Evolutionary conservation across 2,113 vertebrate genomes (phyloP).

Genomic region (Cololabis saira): DNA sequence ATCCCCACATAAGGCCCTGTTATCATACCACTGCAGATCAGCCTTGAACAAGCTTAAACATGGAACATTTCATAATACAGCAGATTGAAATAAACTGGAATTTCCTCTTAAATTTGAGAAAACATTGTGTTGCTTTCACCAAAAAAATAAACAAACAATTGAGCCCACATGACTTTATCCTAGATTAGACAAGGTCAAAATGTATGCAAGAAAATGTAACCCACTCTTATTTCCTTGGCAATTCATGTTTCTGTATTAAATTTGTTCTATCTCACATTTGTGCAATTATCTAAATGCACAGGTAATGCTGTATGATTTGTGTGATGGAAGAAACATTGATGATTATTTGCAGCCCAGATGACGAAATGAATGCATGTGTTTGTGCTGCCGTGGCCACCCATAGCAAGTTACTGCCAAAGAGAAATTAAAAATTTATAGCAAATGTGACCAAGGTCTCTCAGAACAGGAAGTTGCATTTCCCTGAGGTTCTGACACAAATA

Average conservation of each 20-base stretch:
- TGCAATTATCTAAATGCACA: conserved; percentile 5
- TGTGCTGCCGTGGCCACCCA: conserved; percentile 44
- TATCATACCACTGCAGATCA: conserved; percentile 7
- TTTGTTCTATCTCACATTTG: conserved; percentile 1
- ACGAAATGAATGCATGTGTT: conserved; percentile 17
- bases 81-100: too few species aligned
- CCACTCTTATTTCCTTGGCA: neutral
- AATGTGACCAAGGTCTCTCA: conserved; percentile 87
- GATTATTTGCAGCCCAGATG: conserved; percentile 1
- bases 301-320: neutral
- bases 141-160: too few species aligned
- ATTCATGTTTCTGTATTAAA: neutral
- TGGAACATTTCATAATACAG: too few species aligned
- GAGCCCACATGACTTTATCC: too few species aligned
- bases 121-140: too few species aligned
- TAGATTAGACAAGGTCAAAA: too few species aligned
- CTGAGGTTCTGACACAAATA: conserved; percentile 29
- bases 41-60: neutral
- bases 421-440: conserved; percentile 91
- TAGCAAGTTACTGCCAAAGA: conserved; percentile 84
- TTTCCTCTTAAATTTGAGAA: too few species aligned
- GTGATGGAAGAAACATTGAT: neutral
- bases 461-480: conserved; percentile 69
- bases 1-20: neutral
- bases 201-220: neutral